A percentile compares a stretch with the other conserved stretches of the same genome.
These are phyloP conservation scores for Psittacula cyanocephala DNA, from an alignment of 2,113 vertebrate genomes.

Conservation along the genomic window DNA sequence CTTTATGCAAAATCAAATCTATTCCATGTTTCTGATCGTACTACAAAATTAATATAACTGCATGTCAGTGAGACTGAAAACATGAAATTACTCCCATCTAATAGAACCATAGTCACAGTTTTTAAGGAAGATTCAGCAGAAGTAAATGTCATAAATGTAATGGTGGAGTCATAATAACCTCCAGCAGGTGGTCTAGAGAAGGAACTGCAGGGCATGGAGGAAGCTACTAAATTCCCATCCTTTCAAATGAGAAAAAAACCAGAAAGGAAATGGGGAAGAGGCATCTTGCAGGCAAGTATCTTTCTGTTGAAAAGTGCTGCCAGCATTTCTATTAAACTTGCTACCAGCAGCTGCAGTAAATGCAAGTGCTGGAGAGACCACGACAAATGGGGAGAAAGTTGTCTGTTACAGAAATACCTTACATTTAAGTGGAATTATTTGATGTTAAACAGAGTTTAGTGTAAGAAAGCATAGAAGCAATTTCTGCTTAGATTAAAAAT, in stretches of 20 bases:
- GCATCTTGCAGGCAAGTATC: neutral
- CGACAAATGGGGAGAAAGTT: neutral
- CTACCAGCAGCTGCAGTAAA: neutral
- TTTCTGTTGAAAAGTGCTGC: neutral
- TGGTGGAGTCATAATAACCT: neutral
- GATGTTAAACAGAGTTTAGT: neutral
- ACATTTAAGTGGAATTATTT: neutral
- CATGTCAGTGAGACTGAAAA: neutral
- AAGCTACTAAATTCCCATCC: neutral
- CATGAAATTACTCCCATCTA: neutral
- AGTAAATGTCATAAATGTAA: neutral
- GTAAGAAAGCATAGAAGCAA: neutral
- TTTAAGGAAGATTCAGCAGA: neutral
- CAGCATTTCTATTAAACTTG: neutral
- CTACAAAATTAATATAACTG: conserved; percentile 15
- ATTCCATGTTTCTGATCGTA: neutral
- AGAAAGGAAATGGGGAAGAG: neutral
- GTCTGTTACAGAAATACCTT: neutral
- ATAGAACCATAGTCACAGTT: neutral
- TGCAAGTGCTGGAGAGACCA: neutral
- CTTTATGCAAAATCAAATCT: conserved; percentile 12
- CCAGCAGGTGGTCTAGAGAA: neutral
- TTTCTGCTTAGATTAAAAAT: conserved; percentile 2
- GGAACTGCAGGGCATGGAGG: neutral
- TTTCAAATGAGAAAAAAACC: neutral